Conservation (phyloP, 2,113 vertebrate species). For the Megalops atlanticus region DNA sequence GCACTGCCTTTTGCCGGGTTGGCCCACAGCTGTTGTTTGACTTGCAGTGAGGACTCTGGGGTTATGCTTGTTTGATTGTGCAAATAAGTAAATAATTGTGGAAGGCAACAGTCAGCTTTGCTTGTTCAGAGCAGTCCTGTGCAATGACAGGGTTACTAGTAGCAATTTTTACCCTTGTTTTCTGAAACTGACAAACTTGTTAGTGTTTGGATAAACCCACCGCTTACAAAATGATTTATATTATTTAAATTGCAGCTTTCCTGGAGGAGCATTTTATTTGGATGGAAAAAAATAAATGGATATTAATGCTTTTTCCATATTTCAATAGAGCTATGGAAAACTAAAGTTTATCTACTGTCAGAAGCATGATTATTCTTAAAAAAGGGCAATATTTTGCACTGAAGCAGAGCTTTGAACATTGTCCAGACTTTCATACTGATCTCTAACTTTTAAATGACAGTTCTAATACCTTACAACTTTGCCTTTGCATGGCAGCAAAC, state of each 20-base stretch:
- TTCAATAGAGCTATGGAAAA: neutral
- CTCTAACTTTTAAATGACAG: neutral
- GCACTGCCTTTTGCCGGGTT: neutral
- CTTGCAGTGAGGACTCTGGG: neutral
- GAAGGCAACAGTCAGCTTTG: neutral
- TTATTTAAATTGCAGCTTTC: neutral
- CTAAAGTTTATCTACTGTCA: neutral
- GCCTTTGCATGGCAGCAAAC: neutral
- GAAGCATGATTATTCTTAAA: neutral
- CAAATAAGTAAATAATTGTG: neutral
- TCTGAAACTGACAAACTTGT: neutral
- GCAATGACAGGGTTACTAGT: neutral
- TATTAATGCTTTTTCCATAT: neutral
- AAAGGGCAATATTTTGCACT: neutral
- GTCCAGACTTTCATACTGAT: neutral
- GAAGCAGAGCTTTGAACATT: neutral
- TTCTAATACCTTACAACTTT: neutral
- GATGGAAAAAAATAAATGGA: neutral
- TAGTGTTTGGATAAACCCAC: neutral
- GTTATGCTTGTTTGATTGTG: slow-evolving; percentile 4
- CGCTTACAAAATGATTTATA: neutral
- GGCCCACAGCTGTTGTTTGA: slow-evolving; percentile 1
- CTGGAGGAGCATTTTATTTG: neutral
- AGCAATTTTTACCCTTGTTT: neutral
- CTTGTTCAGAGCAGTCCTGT: neutral